phyloP scores from a whole-genome alignment of 2,888 invertebrate genomes.

The Clostera curtula region DNA sequence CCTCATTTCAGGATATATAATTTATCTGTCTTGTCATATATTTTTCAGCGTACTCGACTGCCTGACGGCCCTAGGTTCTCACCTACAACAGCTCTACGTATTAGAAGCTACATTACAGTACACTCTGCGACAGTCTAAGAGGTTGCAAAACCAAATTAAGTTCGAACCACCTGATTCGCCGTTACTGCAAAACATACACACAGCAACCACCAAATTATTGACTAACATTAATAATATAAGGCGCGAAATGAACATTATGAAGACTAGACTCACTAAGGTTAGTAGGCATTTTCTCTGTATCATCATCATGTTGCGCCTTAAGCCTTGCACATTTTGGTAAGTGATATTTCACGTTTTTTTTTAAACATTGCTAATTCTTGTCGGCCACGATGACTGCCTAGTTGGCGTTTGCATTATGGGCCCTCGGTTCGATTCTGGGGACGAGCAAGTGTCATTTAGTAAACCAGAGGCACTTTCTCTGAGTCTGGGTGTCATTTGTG shows the following conservation, averaged over 20 bases:
- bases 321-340: too few species aligned
- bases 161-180: constrained; percentile 53
- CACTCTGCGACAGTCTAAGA: constrained; percentile 54
- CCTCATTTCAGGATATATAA: too few species aligned
- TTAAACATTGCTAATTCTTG: too few species aligned
- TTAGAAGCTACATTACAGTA: constrained; percentile 75
- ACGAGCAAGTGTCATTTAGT: too few species aligned
- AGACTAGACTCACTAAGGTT: constrained; percentile 43
- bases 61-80: constrained; percentile 65
- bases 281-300: constrained; percentile 6
- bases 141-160: constrained; percentile 42
- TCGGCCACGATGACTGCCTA: too few species aligned
- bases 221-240: constrained; percentile 41
- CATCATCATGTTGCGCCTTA: too few species aligned
- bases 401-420: too few species aligned
- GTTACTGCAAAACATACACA: constrained; percentile 27
- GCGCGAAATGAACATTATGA: constrained; percentile 43
- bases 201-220: constrained; percentile 35
- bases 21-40: too few species aligned
- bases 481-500: too few species aligned
- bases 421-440: too few species aligned
- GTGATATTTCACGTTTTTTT: too few species aligned
- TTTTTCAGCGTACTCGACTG: constrained; percentile 71
- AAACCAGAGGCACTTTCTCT: too few species aligned
- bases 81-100: constrained; percentile 73